A percentile compares a stretch with the other conserved stretches of the same genome.
Conservation (phyloP, 2,797 vertebrate species). For the Poecile montanus region DNA sequence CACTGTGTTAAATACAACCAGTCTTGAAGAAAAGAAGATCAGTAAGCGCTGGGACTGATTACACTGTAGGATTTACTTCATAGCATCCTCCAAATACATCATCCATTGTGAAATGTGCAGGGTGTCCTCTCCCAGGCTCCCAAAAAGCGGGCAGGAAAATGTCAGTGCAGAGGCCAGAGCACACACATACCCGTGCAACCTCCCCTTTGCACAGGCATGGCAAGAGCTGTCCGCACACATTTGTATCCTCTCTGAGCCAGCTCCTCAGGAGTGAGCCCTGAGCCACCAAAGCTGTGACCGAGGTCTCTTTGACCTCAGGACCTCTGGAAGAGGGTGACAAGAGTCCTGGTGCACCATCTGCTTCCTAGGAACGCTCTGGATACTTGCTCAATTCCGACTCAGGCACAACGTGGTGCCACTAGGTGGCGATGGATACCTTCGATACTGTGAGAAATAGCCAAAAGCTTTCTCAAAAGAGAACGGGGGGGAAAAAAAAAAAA, state of each 20-base stretch:
- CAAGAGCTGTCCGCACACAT: neutral
- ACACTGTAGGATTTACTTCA: neutral
- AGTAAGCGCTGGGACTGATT: neutral
- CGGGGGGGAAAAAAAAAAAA: too few relatives aligned
- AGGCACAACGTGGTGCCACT: slow-evolving; percentile 24
- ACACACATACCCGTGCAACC: accelerated
- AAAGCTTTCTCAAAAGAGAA: neutral
- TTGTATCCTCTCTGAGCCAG: neutral
- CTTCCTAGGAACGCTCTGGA: neutral
- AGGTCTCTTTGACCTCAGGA: neutral
- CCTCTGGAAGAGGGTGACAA: neutral
- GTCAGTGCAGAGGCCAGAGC: neutral
- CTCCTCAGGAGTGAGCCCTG: neutral
- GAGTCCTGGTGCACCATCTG: neutral
- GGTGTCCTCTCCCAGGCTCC: neutral
- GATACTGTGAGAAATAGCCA: neutral
- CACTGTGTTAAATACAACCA: neutral
- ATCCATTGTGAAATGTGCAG: neutral
- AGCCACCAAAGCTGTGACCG: neutral
- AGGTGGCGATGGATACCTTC: slow-evolving; percentile 63
- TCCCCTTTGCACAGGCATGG: neutral
- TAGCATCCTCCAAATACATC: neutral
- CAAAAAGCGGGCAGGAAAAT: neutral
- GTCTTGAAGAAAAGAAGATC: neutral
- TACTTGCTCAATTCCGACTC: accelerated